Evolutionary conservation across 53 echinoderm and acorn worm genomes (phyloP).

Genomic region (Zoroaster sp.): DNA sequence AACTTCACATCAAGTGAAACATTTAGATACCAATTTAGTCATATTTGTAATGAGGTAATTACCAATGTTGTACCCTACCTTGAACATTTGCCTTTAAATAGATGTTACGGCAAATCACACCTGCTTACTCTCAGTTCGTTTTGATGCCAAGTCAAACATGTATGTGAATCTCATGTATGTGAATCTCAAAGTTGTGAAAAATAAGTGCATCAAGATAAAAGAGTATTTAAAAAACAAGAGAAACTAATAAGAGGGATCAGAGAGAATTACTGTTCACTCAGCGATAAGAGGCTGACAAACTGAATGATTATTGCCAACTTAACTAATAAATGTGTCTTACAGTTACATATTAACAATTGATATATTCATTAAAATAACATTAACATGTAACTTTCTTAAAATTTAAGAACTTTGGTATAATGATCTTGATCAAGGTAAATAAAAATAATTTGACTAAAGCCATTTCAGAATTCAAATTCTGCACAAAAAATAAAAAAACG

Average conservation of each 20-base stretch:
- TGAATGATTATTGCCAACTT: background rate
- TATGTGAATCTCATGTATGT: no score
- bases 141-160: no score
- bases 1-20: no score
- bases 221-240: background rate
- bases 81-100: no score
- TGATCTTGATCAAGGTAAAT: slow-evolving; percentile 19
- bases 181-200: no score
- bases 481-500: background rate
- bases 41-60: no score
- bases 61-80: no score
- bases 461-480: background rate
- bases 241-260: background rate
- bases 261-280: background rate
- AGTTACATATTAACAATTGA: background rate
- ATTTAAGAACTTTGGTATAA: slow-evolving; percentile 42
- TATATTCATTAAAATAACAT: slow-evolving; percentile 6
- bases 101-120: no score
- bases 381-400: background rate
- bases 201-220: background rate
- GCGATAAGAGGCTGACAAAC: background rate
- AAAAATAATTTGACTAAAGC: background rate
- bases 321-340: background rate
- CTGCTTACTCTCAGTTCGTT: no score
- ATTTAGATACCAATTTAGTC: no score